Base-by-base conservation (phyloP, 2,888 invertebrate genomes). In the Thecophora atra region DNA sequence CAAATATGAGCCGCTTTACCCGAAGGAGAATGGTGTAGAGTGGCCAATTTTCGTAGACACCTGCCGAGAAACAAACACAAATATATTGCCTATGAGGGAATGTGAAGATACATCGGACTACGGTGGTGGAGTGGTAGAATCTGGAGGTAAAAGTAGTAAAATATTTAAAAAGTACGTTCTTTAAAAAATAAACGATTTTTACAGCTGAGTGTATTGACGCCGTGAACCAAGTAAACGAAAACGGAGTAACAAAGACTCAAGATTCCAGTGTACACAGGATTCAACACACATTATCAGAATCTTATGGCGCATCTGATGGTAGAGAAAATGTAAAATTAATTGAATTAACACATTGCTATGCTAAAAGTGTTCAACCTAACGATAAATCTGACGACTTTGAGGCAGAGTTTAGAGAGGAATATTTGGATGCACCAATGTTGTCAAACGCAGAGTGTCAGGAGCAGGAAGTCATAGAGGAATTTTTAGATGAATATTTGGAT, bases 21-120 rank as follows among this genome's bases (percentile, higher is more conserved):
- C 21, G 4, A 47, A 47, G 17, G 24, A 64, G 2, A 24, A 26
- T 7, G 47, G 26, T 4, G 26, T 17, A 64, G 26, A 26, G 15
- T 64, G 64, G 64, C 64, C 64, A 15, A 64, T 44, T n/a, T 47
- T 44, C 26, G 64, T 47, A 64, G 44, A 64, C 26, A 64, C 64
- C 7, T 26, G 64, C n/a, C 15, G 17, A 24, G 24, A 64, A 44
- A 11, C 42, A 44, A 3, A 56, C 7, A 5, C 15, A 56, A 2
- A 56, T 56, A 56, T 13, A 19, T 15, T 19, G 11, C 19, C n/a
- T 17, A 51, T 3, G 51, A 51, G 19, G 21, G 15, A 54, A 3
- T 5, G 3, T 24, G 24, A 58, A 28, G 13, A 4, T 26, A 17
- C 26, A 15, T 24, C 58, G 26, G 58, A 58, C 13, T 28, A 11